These are phyloP conservation scores for Hermodice carunculata DNA, from an alignment of 2,888 invertebrate genomes.

Conservation along the genomic window DNA sequence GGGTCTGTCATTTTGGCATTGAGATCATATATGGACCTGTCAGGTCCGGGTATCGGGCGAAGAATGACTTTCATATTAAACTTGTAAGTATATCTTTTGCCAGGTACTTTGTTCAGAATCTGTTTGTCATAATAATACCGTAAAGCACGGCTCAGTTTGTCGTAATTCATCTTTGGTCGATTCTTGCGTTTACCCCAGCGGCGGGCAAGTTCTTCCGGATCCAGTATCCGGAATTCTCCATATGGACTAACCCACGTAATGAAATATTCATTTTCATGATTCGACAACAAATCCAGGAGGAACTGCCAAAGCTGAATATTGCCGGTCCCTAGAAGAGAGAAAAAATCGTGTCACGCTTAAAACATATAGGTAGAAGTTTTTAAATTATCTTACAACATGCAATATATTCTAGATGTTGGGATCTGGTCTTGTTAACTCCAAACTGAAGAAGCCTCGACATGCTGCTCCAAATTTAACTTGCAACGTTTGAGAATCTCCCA, in stretches of 20 bases:
- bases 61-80: slow-evolving; percentile 42
- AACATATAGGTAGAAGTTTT: too few species aligned
- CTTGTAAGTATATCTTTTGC: slow-evolving; percentile 41
- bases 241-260: slow-evolving; percentile 97
- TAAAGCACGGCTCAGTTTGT: slow-evolving; percentile 85
- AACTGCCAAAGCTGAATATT: slow-evolving; percentile 24
- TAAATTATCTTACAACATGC: too few species aligned
- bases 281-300: slow-evolving; percentile 9
- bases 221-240: slow-evolving; percentile 95
- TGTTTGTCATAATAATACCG: slow-evolving; percentile 69
- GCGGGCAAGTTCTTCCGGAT: slow-evolving; percentile 95
- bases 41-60: too few species aligned
- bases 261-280: slow-evolving; percentile 81
- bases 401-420: too few species aligned
- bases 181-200: slow-evolving; percentile 96
- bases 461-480: too few species aligned
- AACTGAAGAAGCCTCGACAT: too few species aligned
- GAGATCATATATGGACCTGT: too few species aligned
- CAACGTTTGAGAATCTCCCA: too few species aligned
- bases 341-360: too few species aligned
- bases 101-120: slow-evolving; percentile 58
- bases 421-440: too few species aligned
- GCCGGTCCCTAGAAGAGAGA: slow-evolving; percentile 6
- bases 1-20: too few species aligned
- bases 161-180: slow-evolving; percentile 98